These are phyloP conservation scores for Autographa gamma DNA, from an alignment of 2,888 invertebrate species.

Conservation along the genomic window DNA sequence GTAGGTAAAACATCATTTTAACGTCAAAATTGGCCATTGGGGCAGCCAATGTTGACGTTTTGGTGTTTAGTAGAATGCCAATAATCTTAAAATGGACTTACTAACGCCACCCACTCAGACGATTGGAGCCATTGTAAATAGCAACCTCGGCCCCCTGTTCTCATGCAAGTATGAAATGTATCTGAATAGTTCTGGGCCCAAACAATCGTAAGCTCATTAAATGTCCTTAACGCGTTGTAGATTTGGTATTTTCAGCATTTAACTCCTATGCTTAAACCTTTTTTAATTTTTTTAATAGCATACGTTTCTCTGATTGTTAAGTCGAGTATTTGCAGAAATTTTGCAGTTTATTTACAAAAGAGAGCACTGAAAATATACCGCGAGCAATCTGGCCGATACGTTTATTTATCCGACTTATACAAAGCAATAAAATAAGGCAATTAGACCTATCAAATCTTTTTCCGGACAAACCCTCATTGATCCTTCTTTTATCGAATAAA, in stretches of 20 bases:
- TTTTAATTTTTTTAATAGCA: not conserved
- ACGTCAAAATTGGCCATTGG: too few species aligned
- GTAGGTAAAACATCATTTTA: too few species aligned
- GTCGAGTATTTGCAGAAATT: not conserved
- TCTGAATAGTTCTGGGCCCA: not conserved
- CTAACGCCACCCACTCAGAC: too few species aligned
- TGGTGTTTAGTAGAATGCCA: too few species aligned
- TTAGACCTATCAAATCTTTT: not conserved
- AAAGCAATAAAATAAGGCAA: conserved; percentile 5
- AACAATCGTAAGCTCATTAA: not conserved
- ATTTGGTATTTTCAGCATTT: not conserved
- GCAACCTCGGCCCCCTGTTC: too few species aligned
- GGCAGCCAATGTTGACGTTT: too few species aligned
- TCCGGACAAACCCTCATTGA: not conserved
- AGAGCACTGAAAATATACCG: not conserved
- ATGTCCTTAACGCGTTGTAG: not conserved
- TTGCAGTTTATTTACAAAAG: not conserved
- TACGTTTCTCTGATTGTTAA: not conserved
- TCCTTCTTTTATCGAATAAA: not conserved
- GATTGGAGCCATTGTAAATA: too few species aligned
- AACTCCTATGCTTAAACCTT: not conserved
- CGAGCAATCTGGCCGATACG: not conserved
- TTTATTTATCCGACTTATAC: not conserved
- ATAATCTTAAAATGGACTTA: too few species aligned
- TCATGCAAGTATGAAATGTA: not conserved